Evolutionary conservation across 1,140 invertebrate genomes (phyloP), one percentile per base, ranked within the genome.

Genomic region (Euura saliciscinereae): DNA sequence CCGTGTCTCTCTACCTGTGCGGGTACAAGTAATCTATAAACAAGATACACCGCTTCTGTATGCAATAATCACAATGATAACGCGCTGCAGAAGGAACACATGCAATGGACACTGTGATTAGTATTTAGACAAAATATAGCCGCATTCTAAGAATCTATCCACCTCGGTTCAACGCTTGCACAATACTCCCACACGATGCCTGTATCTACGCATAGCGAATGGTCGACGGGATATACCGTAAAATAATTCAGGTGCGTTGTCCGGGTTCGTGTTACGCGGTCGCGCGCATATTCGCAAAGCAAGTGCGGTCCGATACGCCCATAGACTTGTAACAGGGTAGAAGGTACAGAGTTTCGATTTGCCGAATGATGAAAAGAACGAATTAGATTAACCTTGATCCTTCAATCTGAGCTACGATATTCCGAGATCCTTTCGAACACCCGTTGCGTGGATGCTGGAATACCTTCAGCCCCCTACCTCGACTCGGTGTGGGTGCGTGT

Each of bases 401-500:
- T 28, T 28, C 28, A 1, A 28, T 28, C 28, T 28, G 28, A 28
- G 28, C 28, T 28, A 28, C 28, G 1, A 28, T 28, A 28, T 28
- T 1, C 28, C 28, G 28, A 28, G 28, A 28, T 28, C 28, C 28
- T 59, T 59, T n/a, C 8, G 51, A 59, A 59, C 51, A 59, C 51
- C 51, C 51, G 51, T 59, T 59, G 51, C 51, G 51, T 59, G 51
- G 51, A 59, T 59, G 13, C 8, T 59, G 6, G 51, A 59, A 59
- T 59, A 59, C 13, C 51, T 11, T 3, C 51, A 8, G 10, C 13
- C 51, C 51, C 13, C 6, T 59, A 8, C 13, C 13, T 59, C 51
- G 75, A 79, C 75, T 76, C 79, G 80, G 76, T 77, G 68, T 72
- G 73, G 59, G 7, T 10, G 51, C 8, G 66, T 67, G 66, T 67